phyloP scores from a whole-genome alignment of 2,888 invertebrate genomes.

The Sphaeridia pumilis region DNA sequence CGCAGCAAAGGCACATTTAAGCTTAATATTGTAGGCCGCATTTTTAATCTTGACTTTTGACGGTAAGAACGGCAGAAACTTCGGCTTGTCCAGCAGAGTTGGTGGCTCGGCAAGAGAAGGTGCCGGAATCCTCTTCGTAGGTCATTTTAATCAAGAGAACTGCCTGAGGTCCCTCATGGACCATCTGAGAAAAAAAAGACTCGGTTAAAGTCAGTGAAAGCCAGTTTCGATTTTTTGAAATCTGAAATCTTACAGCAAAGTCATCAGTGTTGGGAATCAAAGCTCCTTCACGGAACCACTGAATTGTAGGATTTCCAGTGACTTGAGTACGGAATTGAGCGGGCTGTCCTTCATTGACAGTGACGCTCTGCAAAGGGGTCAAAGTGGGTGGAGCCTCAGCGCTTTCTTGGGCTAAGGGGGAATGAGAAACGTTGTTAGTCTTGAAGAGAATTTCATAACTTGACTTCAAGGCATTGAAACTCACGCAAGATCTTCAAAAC shows the following conservation, averaged over 20 bases:
- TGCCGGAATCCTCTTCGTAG: slow-evolving; percentile 70
- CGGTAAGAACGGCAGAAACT: slow-evolving; percentile 88
- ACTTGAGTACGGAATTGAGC: slow-evolving; percentile 82
- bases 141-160: slow-evolving; percentile 77
- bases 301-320: slow-evolving; percentile 73
- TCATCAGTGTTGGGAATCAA: slow-evolving; percentile 86
- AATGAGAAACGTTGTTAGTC: too few relatives aligned
- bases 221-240: background rate
- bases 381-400: slow-evolving; percentile 52
- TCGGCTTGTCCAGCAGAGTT: slow-evolving; percentile 90
- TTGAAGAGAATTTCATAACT: background rate
- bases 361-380: slow-evolving; percentile 72
- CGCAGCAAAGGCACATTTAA: too few relatives aligned
- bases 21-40: too few relatives aligned
- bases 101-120: slow-evolving; percentile 83
- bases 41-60: slow-evolving; percentile 75
- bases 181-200: too few relatives aligned
- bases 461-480: slow-evolving; percentile 25
- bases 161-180: slow-evolving; percentile 80
- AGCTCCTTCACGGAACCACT: slow-evolving; percentile 90
- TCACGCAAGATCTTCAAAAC: slow-evolving; percentile 60
- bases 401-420: slow-evolving; percentile 15
- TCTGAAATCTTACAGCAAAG: slow-evolving; percentile 68
- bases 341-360: slow-evolving; percentile 77
- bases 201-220: too few relatives aligned